phyloP scores from a whole-genome alignment of 1,140 invertebrate genomes.

The Bombus vancouverensis region DNA sequence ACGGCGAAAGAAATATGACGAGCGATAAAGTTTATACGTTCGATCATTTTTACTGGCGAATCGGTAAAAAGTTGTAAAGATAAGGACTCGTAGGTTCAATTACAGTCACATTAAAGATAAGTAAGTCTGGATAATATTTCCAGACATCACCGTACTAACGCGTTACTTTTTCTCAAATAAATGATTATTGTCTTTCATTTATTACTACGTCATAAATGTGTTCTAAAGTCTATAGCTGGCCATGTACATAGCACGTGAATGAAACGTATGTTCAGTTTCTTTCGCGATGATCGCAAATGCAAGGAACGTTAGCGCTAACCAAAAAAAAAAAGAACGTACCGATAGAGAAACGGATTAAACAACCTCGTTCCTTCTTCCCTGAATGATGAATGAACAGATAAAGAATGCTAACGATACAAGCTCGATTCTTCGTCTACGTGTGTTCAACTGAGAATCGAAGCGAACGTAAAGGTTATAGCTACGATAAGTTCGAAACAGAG shows the following conservation, averaged over 20 bases:
- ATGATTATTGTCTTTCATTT: not conserved
- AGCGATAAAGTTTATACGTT: slow-evolving; percentile 2
- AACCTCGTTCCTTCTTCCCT: no score
- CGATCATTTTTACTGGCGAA: not conserved
- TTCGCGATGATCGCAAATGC: not conserved
- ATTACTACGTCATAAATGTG: not conserved
- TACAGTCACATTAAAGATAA: not conserved
- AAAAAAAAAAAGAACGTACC: not conserved
- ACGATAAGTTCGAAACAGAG: no score
- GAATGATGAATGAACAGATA: no score
- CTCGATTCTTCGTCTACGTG: no score
- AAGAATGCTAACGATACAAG: not conserved
- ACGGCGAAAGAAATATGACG: not conserved
- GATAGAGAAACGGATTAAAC: not conserved
- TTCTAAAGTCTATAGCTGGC: not conserved
- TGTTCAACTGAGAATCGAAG: not conserved
- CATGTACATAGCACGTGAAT: not conserved
- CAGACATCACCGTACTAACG: no score
- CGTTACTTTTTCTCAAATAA: not conserved
- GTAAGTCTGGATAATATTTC: no score
- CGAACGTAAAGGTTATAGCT: no score
- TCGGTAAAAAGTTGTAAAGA: not conserved
- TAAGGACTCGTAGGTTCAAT: not conserved
- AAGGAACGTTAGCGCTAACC: not conserved
- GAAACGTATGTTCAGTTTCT: not conserved